A percentile compares a stretch with the other conserved stretches of the same genome.
phyloP scores from a whole-genome alignment of 2,113 vertebrate genomes.

The Gallinago jamesoni region DNA sequence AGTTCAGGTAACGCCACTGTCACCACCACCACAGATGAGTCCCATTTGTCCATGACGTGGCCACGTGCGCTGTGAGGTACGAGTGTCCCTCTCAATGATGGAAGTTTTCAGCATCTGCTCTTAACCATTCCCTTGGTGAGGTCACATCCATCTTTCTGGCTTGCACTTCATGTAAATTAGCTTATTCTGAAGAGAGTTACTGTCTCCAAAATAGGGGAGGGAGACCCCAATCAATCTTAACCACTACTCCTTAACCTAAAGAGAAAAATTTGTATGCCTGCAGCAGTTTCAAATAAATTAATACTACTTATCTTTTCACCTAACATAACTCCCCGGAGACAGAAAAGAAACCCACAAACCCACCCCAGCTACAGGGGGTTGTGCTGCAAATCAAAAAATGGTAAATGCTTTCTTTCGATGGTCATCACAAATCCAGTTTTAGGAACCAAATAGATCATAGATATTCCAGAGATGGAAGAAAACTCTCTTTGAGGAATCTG shows the following conservation, averaged over 20 bases:
- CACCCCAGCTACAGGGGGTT: not conserved
- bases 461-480: no score
- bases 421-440: no score
- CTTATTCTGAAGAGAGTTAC: not conserved
- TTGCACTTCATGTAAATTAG: not conserved
- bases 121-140: not conserved
- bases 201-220: not conserved
- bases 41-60: not conserved
- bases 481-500: not conserved
- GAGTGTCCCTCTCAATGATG: not conserved
- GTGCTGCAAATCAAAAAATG: not conserved
- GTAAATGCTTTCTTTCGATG: not conserved
- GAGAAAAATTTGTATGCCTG: not conserved
- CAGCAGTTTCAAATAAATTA: not conserved
- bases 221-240: not conserved
- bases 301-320: not conserved
- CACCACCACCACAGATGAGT: not conserved
- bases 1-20: not conserved
- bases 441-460: no score
- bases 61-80: not conserved
- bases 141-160: not conserved
- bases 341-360: not conserved
- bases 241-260: not conserved
- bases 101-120: not conserved
- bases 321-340: not conserved